Conservation (phyloP, 2,888 invertebrate genomes). For the Noctua janthe region DNA sequence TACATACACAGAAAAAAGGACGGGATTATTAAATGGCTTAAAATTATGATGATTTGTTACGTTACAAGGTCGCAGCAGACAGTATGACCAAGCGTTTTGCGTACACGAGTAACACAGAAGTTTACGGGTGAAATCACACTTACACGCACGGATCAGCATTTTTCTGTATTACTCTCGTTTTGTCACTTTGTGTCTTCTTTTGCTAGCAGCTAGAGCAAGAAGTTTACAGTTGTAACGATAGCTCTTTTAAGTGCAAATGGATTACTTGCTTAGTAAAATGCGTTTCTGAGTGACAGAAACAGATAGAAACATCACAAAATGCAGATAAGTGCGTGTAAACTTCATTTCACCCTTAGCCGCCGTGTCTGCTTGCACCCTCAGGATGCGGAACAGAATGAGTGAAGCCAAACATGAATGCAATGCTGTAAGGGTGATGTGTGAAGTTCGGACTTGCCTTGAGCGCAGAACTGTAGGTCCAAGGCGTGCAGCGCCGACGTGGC, state of each 20-base stretch:
- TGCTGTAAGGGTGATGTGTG: constrained; percentile 42
- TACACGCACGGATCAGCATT: neutral
- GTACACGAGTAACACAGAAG: neutral
- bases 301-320: constrained; percentile 7
- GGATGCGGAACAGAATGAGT: constrained; percentile 42
- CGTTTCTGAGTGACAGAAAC: neutral
- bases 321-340: neutral
- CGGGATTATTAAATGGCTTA: constrained; percentile 25
- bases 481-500: constrained; percentile 89
- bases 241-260: neutral
- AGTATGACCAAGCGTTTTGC: neutral
- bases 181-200: neutral
- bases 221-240: neutral
- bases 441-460: constrained; percentile 85
- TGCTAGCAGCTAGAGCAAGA: neutral
- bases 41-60: constrained; percentile 27
- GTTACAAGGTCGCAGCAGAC: constrained; percentile 1
- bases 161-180: neutral
- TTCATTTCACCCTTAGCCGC: constrained; percentile 1
- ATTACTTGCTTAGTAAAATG: neutral
- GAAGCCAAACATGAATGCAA: constrained; percentile 55
- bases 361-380: constrained; percentile 17
- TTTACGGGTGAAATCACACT: neutral
- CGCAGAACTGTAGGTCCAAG: constrained; percentile 88
- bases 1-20: constrained; percentile 28